These are phyloP conservation scores for Temnothorax rugatulus DNA, from an alignment of 2,888 invertebrate genomes.

Conservation along the genomic window DNA sequence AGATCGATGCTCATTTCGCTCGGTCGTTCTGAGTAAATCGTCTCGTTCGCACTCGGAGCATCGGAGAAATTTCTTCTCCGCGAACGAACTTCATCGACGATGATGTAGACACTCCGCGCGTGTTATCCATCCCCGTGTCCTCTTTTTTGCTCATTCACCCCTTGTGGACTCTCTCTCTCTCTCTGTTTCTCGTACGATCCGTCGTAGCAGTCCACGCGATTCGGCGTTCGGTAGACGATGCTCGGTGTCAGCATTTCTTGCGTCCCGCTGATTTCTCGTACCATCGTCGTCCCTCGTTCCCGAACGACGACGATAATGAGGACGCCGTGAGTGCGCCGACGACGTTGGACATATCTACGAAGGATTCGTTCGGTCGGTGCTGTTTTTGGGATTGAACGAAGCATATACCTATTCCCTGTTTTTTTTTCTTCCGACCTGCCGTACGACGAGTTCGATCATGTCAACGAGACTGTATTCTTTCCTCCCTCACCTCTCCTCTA, in stretches of 20 bases:
- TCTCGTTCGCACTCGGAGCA: slow-evolving; percentile 31
- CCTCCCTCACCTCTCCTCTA: slow-evolving; percentile 11
- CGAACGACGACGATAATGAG: slow-evolving; percentile 57
- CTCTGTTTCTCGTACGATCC: slow-evolving; percentile 24
- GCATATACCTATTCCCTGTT: slow-evolving; percentile 25
- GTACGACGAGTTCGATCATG: slow-evolving; percentile 52
- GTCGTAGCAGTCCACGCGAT: slow-evolving; percentile 43
- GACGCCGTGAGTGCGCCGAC: slow-evolving; percentile 42
- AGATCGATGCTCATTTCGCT: slow-evolving; percentile 32
- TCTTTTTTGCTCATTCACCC: slow-evolving; percentile 24
- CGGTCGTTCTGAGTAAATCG: slow-evolving; percentile 30
- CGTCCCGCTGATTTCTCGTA: slow-evolving; percentile 72
- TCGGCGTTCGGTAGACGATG: slow-evolving; percentile 66
- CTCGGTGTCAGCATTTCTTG: slow-evolving; percentile 73
- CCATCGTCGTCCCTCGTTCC: slow-evolving; percentile 64
- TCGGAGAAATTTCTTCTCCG: slow-evolving; percentile 48
- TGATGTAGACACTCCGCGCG: slow-evolving; percentile 52
- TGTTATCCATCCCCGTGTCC: slow-evolving; percentile 47
- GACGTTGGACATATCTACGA: slow-evolving; percentile 45
- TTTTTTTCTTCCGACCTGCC: slow-evolving; percentile 17
- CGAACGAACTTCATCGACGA: slow-evolving; percentile 47
- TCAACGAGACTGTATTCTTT: slow-evolving; percentile 45
- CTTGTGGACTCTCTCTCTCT: background rate
- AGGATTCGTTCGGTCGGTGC: background rate
- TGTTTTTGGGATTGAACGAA: slow-evolving; percentile 60